A percentile compares a stretch with the other conserved stretches of the same genome.
Evolutionary conservation across 2,888 invertebrate species (phyloP).

Genomic region (Oscheius sp.): DNA sequence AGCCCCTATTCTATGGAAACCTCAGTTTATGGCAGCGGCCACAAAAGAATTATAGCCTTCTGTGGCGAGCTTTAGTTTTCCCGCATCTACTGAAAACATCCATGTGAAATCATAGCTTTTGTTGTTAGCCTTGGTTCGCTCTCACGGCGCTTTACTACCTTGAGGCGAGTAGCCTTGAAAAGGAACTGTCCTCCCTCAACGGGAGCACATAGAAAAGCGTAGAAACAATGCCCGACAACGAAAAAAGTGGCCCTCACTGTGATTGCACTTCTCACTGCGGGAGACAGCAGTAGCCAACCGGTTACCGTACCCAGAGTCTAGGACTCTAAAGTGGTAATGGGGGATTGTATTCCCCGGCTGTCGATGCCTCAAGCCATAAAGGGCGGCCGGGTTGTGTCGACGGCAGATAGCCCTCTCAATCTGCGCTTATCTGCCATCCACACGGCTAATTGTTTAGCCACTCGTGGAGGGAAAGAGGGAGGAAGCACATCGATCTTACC

Average conservation of each 20-base stretch:
- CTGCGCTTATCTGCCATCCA: conserved; percentile 29
- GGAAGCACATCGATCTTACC: neutral
- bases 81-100: neutral
- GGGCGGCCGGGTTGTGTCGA: neutral
- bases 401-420: conserved; percentile 19
- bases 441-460: conserved; percentile 29
- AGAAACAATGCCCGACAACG: conserved; percentile 23
- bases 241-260: conserved; percentile 25
- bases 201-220: conserved; percentile 24
- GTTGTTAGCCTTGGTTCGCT: neutral
- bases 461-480: neutral
- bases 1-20: neutral
- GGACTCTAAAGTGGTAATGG: neutral
- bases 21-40: neutral
- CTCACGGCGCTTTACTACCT: neutral
- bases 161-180: conserved; percentile 19
- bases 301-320: no score
- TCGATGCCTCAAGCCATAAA: conserved; percentile 9
- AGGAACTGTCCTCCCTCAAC: conserved; percentile 4
- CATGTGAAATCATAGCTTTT: neutral
- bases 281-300: conserved; percentile 1
- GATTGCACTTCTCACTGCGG: conserved; percentile 22
- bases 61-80: neutral
- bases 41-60: conserved; percentile 5
- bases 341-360: neutral